These are phyloP conservation scores for Gymnocephalus cernua DNA, from an alignment of 2,113 vertebrate genomes.

Conservation along the genomic window DNA sequence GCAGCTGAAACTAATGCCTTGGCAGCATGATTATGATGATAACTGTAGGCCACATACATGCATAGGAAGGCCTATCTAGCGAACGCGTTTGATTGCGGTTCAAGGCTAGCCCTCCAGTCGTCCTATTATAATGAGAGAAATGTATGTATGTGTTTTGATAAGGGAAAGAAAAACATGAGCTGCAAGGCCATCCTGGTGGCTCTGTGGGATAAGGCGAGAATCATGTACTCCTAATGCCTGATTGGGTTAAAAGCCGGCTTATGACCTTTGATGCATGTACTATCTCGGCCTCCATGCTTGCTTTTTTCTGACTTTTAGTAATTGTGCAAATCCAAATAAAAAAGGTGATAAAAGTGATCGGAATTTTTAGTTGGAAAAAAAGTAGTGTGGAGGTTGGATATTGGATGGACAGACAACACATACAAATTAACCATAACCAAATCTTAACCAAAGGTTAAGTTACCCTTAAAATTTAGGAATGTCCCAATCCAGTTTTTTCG, in stretches of 20 bases:
- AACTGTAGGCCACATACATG: slow-evolving; percentile 70
- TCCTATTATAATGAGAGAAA: slow-evolving; percentile 63
- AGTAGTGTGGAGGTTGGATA: background rate
- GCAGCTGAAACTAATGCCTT: slow-evolving; percentile 59
- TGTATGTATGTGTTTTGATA: slow-evolving; percentile 71
- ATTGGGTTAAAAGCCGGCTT: slow-evolving; percentile 62
- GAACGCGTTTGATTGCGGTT: slow-evolving; percentile 62
- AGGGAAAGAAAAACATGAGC: slow-evolving; percentile 43
- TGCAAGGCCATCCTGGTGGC: slow-evolving; percentile 60
- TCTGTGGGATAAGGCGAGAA: slow-evolving; percentile 58
- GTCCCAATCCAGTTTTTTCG: too few species aligned
- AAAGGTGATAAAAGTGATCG: slow-evolving; percentile 21
- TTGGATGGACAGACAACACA: background rate
- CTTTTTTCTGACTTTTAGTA: slow-evolving; percentile 6
- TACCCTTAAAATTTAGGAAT: too few species aligned
- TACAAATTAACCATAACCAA: background rate
- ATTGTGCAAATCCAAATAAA: slow-evolving; percentile 39
- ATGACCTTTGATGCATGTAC: slow-evolving; percentile 54
- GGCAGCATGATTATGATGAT: slow-evolving; percentile 72
- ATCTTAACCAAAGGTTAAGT: too few species aligned
- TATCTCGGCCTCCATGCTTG: slow-evolving; percentile 18
- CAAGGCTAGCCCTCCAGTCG: slow-evolving; percentile 69
- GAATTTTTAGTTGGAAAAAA: slow-evolving; percentile 26
- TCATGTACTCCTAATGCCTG: slow-evolving; percentile 41
- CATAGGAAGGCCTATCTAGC: slow-evolving; percentile 63